Evolutionary conservation across 92 coral and sea anemone genomes (phyloP).

Genomic region (Paragorgia papillata): DNA sequence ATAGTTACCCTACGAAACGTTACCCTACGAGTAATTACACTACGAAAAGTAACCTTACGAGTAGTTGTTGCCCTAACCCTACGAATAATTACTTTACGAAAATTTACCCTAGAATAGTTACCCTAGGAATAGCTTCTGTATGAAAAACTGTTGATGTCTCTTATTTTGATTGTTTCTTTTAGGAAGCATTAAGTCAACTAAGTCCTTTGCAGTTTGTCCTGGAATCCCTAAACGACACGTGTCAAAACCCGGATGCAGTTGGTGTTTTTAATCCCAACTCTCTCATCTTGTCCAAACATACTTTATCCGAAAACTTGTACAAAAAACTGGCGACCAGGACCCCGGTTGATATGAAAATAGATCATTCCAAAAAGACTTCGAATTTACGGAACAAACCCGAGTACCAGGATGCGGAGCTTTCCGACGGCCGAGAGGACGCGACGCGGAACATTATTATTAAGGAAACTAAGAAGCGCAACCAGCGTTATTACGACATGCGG

Average conservation of each 20-base stretch:
- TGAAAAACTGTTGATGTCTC: background rate
- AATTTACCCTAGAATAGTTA: too few species aligned
- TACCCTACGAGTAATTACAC: too few species aligned
- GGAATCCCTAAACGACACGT: constrained; percentile 78
- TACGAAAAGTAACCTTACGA: too few species aligned
- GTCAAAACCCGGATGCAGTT: constrained; percentile 65
- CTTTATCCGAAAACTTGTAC: constrained; percentile 35
- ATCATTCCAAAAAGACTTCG: constrained; percentile 33
- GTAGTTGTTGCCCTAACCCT: too few species aligned
- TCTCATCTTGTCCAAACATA: constrained; percentile 35
- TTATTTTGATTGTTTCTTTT: background rate
- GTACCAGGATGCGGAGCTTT: constrained; percentile 33
- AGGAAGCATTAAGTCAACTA: constrained; percentile 85
- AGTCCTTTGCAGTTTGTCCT: constrained; percentile 78
- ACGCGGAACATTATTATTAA: constrained; percentile 39
- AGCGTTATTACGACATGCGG: constrained; percentile 37
- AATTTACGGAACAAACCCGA: constrained; percentile 25
- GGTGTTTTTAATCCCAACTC: constrained; percentile 43
- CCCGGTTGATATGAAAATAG: constrained; percentile 24
- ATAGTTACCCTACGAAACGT: too few species aligned
- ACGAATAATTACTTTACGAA: too few species aligned
- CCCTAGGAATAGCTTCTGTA: too few species aligned
- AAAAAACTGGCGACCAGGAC: constrained; percentile 39
- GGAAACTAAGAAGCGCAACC: constrained; percentile 39
- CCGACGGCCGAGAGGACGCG: constrained; percentile 43